Evolutionary conservation across 53 echinoderm and acorn worm genomes (phyloP), one percentile per base, ranked within the genome.

Genomic region (Actinopyga echinites): DNA sequence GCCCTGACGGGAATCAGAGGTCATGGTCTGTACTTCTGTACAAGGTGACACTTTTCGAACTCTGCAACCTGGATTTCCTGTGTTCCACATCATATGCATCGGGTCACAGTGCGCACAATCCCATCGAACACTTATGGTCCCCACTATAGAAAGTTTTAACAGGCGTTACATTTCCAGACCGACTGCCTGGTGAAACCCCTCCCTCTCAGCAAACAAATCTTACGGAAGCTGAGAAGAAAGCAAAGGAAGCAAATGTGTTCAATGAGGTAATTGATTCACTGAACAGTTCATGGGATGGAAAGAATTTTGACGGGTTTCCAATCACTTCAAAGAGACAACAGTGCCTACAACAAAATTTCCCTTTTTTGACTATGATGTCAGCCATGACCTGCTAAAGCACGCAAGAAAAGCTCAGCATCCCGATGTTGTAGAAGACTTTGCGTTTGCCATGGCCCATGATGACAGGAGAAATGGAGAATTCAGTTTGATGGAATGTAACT

Each of bases 61-160:
- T 45, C 4, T 38, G 80, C 19, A 56, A 90, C 57, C 30, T 90
- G 60, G 90, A 90, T 55, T 82, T 86, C 3, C 29, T 90, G 63
- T 82, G 82, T 35, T 44, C 82, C 30, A 75, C 86, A 1, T 85
- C 80, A 5, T 75, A 82, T 30, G 86, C 90, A 45, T 74, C 86
- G 2, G 65, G 74, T 21, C 82, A 86, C 28, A 85, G 85, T 45
- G 90, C 90, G 21, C 54, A 74, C 30, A 90, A 86, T 42, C 86
- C 71, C 9, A 86, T 90, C 29, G 83, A 90, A 65, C 86, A 86
- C 54, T n/a, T 77, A 0, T 86, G 90, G 86, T 49, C 90, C 7
- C 83, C 86, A 1, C 67, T 90, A 0, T 83, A 75, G 37, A 74
- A 53, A 26, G 58, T 55, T n/a, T 67, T 86, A 1, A 83, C 83